phyloP scores from a whole-genome alignment of 1,140 invertebrate genomes.

The Lordiphosa clarofinis region DNA sequence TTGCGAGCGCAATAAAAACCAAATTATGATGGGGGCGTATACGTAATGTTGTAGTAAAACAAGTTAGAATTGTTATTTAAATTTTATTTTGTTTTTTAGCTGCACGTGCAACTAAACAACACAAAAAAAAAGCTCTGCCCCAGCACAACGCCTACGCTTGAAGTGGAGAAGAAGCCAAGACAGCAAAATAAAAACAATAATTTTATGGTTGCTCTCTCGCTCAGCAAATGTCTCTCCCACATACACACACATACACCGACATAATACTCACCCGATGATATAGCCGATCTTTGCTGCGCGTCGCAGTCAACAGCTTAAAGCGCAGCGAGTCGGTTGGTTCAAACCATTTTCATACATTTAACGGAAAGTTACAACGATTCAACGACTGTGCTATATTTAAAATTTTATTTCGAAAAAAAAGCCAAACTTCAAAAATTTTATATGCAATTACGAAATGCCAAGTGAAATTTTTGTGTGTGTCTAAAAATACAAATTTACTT shows the following conservation, averaged over 20 bases:
- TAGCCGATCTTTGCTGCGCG: no score
- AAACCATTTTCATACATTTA: conserved; percentile 8
- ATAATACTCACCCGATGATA: no score
- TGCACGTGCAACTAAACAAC: conserved; percentile 59
- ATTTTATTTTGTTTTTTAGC: conserved; percentile 15
- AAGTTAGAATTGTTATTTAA: conserved; percentile 12
- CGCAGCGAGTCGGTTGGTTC: conserved; percentile 47
- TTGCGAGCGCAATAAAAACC: conserved; percentile 24
- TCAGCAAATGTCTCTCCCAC: conserved; percentile 1
- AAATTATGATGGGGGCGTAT: conserved; percentile 55
- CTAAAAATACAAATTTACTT: conserved; percentile 52
- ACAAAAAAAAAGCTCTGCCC: conserved; percentile 4
- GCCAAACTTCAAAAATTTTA: conserved; percentile 1
- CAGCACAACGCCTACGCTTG: conserved; percentile 23
- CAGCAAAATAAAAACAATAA: conserved; percentile 43
- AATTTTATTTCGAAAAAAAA: no score
- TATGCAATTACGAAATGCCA: conserved; percentile 50
- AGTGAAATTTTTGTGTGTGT: conserved; percentile 39
- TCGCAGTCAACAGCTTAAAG: conserved; percentile 64
- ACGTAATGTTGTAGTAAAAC: conserved; percentile 37
- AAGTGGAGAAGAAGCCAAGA: conserved; percentile 49
- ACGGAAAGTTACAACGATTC: conserved; percentile 66
- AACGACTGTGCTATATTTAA: not conserved
- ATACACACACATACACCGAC: conserved; percentile 5
- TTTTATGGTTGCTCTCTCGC: conserved; percentile 8